These are phyloP conservation scores for Talpa occidentalis DNA, from an alignment of 2,113 vertebrate genomes.

Conservation along the genomic window DNA sequence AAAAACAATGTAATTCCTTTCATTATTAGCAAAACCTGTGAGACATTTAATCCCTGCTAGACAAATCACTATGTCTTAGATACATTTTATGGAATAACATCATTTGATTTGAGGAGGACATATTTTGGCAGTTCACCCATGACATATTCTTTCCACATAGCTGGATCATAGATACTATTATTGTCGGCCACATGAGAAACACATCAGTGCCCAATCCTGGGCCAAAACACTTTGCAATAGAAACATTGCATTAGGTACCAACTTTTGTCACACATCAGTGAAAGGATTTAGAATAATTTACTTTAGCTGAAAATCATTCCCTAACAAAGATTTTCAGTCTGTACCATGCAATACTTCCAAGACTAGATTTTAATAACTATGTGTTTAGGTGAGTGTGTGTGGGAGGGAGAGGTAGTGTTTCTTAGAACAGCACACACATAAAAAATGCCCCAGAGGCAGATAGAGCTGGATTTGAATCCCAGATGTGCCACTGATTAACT, in stretches of 20 bases:
- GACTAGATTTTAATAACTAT: neutral
- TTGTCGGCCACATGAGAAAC: conserved; percentile 11
- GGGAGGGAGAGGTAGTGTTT: neutral
- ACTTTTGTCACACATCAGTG: conserved; percentile 38
- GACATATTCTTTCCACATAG: conserved; percentile 38
- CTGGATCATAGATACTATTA: neutral
- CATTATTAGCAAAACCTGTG: conserved; percentile 1
- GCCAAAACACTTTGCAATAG: neutral
- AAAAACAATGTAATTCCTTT: conserved; percentile 24
- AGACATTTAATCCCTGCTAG: conserved; percentile 8
- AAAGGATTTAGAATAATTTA: conserved; percentile 36
- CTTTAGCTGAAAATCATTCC: conserved; percentile 14
- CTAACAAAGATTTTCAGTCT: conserved; percentile 1
- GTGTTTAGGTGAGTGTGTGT: neutral
- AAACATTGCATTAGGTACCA: conserved; percentile 8
- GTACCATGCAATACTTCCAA: neutral
- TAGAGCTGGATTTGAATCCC: neutral
- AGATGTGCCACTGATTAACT: neutral
- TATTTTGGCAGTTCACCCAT: neutral
- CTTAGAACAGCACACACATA: neutral
- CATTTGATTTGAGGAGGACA: neutral
- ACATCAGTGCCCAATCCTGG: neutral
- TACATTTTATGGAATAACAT: neutral
- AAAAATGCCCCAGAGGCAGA: neutral
- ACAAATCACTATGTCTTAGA: neutral